Evolutionary conservation across 92 coral and sea anemone species (phyloP).

Genomic region (Isaurus tuberculatus): DNA sequence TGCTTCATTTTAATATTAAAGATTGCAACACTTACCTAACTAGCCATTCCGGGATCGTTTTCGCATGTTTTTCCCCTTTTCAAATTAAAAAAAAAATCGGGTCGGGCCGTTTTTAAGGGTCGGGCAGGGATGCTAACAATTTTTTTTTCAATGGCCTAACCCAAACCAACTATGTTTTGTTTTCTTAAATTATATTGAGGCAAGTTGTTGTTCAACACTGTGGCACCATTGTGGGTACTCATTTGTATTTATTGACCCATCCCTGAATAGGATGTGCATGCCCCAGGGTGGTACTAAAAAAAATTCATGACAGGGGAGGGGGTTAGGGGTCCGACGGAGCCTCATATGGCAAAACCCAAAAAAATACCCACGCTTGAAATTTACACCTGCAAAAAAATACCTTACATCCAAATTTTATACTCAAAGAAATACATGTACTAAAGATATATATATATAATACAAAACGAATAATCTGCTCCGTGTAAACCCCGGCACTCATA

Average conservation of each 20-base stretch:
- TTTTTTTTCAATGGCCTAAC: conserved; percentile 2
- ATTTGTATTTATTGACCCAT: conserved; percentile 12
- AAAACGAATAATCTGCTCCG: conserved; percentile 14
- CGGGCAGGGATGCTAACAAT: conserved; percentile 16
- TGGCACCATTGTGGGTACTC: conserved; percentile 16
- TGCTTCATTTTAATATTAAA: conserved; percentile 10
- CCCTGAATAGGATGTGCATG: conserved; percentile 15
- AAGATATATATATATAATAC: conserved; percentile 9
- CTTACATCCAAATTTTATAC: conserved; percentile 12
- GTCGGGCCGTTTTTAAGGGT: conserved; percentile 13
- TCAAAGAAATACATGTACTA: conserved; percentile 12
- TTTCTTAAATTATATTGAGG: conserved; percentile 11
- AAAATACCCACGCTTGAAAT: conserved; percentile 13
- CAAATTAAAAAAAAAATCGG: conserved; percentile 11
- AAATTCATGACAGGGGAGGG: conserved; percentile 15
- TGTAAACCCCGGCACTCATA: conserved; percentile 15
- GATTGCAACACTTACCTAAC: conserved; percentile 14
- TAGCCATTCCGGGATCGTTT: conserved; percentile 15
- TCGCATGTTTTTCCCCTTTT: conserved; percentile 14
- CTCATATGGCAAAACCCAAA: conserved; percentile 11
- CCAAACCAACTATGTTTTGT: conserved; percentile 13
- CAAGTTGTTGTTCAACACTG: conserved; percentile 14
- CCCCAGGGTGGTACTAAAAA: conserved; percentile 15
- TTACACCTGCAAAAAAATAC: conserved; percentile 12
- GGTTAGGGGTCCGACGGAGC: conserved; percentile 18